phyloP scores from a whole-genome alignment of 2,888 invertebrate genomes.

The Tipula unca region DNA sequence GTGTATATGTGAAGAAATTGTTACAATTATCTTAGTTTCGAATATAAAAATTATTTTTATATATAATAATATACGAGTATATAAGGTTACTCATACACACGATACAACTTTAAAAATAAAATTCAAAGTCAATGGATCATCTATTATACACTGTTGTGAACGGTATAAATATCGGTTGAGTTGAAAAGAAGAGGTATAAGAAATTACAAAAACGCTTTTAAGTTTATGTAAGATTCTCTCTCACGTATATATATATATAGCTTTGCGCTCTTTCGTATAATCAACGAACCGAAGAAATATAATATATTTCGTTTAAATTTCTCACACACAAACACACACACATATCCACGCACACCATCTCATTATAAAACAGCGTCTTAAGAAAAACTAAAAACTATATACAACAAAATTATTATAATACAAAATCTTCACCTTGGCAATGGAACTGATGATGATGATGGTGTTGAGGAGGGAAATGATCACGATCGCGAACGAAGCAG shows the following conservation, averaged over 20 bases:
- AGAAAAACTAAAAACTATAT: neutral
- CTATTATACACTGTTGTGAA: neutral
- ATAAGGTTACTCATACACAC: neutral
- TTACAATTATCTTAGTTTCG: neutral
- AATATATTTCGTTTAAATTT: neutral
- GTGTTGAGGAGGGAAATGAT: neutral
- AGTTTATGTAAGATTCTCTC: neutral
- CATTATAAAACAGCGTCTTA: neutral
- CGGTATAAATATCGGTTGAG: slow-evolving; percentile 8
- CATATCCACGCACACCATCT: neutral
- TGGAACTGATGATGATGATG: neutral
- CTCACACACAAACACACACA: neutral
- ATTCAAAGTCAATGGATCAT: slow-evolving; percentile 15
- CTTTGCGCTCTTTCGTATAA: neutral
- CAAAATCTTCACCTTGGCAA: slow-evolving; percentile 18
- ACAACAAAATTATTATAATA: neutral
- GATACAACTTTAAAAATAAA: neutral
- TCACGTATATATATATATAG: no score
- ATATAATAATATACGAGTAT: no score
- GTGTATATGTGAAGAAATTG: neutral
- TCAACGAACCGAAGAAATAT: neutral
- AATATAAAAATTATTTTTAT: no score
- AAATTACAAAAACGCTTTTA: slow-evolving; percentile 3
- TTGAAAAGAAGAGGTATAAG: neutral
- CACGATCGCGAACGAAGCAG: neutral